Conservation (phyloP, 2,888 invertebrate species). For the Cinara cedri region DNA sequence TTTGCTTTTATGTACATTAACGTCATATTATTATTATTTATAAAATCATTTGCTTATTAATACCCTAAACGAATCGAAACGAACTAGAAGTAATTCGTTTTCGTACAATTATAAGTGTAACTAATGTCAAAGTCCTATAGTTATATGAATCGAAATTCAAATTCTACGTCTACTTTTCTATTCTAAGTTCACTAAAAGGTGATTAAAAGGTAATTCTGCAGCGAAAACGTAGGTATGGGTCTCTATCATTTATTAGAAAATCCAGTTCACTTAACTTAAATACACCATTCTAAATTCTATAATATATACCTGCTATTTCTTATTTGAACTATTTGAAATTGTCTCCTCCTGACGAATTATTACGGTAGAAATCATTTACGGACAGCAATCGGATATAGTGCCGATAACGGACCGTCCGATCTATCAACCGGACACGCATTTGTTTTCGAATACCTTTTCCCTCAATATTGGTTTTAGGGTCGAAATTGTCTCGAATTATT, state of each 20-base stretch:
- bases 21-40: too few species aligned
- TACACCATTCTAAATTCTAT: neutral
- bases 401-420: neutral
- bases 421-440: neutral
- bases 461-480: too few species aligned
- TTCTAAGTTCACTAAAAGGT: neutral
- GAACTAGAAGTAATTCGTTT: too few species aligned
- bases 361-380: neutral
- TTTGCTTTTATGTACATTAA: too few species aligned
- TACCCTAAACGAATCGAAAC: too few species aligned
- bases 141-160: too few species aligned
- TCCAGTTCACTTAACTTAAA: neutral
- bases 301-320: neutral
- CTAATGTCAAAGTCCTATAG: too few species aligned
- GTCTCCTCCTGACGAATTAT: neutral
- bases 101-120: too few species aligned
- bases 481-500: too few species aligned
- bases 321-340: neutral
- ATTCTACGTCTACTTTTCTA: too few species aligned
- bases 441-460: neutral
- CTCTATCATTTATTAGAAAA: neutral
- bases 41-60: too few species aligned
- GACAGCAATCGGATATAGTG: neutral
- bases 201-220: neutral
- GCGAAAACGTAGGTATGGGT: neutral